phyloP scores from a whole-genome alignment of 2,888 invertebrate species.

The Thereva nobilitata region DNA sequence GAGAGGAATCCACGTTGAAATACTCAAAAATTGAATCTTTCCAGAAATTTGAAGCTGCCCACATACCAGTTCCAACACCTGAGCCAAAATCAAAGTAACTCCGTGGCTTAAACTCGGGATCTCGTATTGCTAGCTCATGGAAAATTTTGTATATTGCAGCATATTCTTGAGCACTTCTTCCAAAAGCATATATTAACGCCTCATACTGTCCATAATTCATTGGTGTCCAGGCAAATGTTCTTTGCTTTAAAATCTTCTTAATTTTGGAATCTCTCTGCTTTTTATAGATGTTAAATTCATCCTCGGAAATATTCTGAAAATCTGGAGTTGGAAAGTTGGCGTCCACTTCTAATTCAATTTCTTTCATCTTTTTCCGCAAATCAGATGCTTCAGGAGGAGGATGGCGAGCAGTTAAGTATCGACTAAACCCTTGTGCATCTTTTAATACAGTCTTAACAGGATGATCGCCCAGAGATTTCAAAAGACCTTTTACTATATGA shows the following conservation, averaged over 20 bases:
- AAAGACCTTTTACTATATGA: slow-evolving; percentile 64
- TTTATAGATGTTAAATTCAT: slow-evolving; percentile 55
- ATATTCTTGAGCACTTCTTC: slow-evolving; percentile 75
- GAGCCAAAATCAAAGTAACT: slow-evolving; percentile 89
- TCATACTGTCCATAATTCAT: slow-evolving; percentile 70
- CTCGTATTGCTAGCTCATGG: slow-evolving; percentile 69
- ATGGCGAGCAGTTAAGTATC: slow-evolving; percentile 66
- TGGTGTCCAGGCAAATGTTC: slow-evolving; percentile 74
- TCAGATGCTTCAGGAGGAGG: slow-evolving; percentile 66
- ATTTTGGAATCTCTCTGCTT: slow-evolving; percentile 62
- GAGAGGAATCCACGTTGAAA: slow-evolving; percentile 81
- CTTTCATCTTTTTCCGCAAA: slow-evolving; percentile 47
- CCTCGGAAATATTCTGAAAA: slow-evolving; percentile 50
- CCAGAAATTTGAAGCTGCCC: slow-evolving; percentile 82
- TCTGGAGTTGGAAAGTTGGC: slow-evolving; percentile 46
- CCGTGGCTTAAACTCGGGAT: slow-evolving; percentile 72
- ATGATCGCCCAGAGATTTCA: slow-evolving; percentile 63
- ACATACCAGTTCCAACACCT: slow-evolving; percentile 83
- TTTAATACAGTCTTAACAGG: slow-evolving; percentile 62
- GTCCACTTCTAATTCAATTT: slow-evolving; percentile 50
- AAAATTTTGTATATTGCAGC: slow-evolving; percentile 72
- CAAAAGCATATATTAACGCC: slow-evolving; percentile 71
- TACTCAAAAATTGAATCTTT: slow-evolving; percentile 74
- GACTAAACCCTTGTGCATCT: slow-evolving; percentile 62
- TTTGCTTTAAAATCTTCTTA: slow-evolving; percentile 63